Percentiles rank a stretch among this genome's conserved stretches.
Conservation (phyloP, 2,113 vertebrate genomes). For the Thoracochromis brauschi region DNA sequence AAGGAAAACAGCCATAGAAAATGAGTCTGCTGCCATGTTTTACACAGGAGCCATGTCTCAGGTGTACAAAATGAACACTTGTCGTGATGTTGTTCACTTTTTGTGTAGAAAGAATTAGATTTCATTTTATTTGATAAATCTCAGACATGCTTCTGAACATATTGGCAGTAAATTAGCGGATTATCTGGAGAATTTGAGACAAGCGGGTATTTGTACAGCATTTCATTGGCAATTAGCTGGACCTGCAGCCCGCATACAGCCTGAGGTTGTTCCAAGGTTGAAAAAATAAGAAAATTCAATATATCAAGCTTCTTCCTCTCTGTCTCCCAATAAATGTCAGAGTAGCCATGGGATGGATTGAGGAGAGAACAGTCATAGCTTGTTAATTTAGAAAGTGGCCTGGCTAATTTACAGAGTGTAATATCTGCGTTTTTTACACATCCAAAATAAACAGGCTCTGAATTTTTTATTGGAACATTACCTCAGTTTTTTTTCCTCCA, state of each 20-base stretch:
- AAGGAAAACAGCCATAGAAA: neutral
- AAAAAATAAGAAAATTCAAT: conserved; percentile 17
- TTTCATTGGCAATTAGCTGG: neutral
- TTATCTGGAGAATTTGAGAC: neutral
- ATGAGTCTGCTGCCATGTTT: neutral
- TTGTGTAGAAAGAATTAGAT: neutral
- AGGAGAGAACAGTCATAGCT: conserved; percentile 27
- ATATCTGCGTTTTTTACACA: conserved; percentile 32
- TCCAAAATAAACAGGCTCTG: conserved; percentile 52
- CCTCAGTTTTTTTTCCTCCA: neutral
- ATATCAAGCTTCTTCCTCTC: conserved; percentile 18
- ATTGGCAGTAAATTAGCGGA: neutral
- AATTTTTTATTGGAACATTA: conserved; percentile 33
- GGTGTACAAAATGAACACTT: neutral
- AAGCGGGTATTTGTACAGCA: neutral
- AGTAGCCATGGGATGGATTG: neutral
- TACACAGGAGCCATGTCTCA: neutral
- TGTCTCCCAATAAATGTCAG: conserved; percentile 42
- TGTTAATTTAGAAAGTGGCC: conserved; percentile 36
- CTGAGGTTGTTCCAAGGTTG: conserved; percentile 29
- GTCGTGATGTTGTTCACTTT: neutral
- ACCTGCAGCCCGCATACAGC: neutral
- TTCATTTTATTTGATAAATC: neutral
- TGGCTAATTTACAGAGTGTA: conserved; percentile 26
- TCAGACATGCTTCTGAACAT: neutral